Base-by-base conservation (phyloP, 2,797 vertebrate genomes). In the Acanthornis magna region DNA sequence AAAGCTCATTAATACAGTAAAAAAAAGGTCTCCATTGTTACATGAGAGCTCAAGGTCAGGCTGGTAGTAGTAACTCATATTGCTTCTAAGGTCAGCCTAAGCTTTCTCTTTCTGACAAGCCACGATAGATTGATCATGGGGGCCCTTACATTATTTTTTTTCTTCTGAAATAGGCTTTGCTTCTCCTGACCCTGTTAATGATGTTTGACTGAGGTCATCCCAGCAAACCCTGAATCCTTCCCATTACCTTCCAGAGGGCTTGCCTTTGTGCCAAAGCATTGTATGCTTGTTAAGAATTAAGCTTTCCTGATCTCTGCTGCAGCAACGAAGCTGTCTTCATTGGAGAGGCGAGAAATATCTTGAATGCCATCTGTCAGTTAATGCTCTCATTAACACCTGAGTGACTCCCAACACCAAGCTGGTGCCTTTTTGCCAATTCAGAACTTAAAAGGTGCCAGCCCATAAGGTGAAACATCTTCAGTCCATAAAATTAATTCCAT, bases 41-140 rank as follows among this genome's bases (percentile, higher is more conserved):
- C 88, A 65, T 68, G 93, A 89, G 91, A 95, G 88, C 93, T 95
- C 96, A 96, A 96, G 96, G 96, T 96, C 96, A 97, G 81, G 53
- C 88, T 96, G 94, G 95, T 87, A 86, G 96, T 96, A 96, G 94
- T 97, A 97, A 96, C 95, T 97, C 97, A 97, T 95, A 97, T 96
- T 97, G 91, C 96, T 95, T 93, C 94, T 96, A 82, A 96, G 95
- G 95, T 97, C 96, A 97, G 89, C 85, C 81, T 92, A 83, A 85
- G 92, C 94, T 92, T 93, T 97, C 95, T 95, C 81, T 72, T 91
- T 95, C 94, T 96, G 96, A 97, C 96, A 97, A 89, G 85, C 88
- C 80, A 79, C 66, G 88, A 97, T 95, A 93, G 94, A 97, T 96
- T 96, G 96, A 96, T 95, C 96, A 71, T 94, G 93, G 67, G 86